Evolutionary conservation across 2,113 vertebrate species (phyloP), one percentile per base, ranked within the genome.

Genomic region (Scolopax mira): DNA sequence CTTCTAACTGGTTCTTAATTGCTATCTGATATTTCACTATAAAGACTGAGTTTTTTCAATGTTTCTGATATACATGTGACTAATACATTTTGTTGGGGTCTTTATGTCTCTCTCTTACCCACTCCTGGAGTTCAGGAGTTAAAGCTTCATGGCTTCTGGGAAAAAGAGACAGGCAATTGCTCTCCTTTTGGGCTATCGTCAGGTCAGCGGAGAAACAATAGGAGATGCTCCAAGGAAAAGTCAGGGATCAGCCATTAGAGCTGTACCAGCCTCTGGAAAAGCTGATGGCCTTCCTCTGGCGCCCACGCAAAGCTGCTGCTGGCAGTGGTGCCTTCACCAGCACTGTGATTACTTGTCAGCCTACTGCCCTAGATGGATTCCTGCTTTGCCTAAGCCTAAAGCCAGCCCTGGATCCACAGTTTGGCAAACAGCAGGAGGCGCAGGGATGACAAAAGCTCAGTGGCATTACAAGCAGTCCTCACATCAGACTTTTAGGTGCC

Each of bases 361-460:
- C 77, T 78, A 74, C 25, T 92, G 92, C 94, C 83, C 48, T 18
- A 89, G 84, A 64, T 1, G 0, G 80, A 60, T 93, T 95, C 86
- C 77, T 96, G 77, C 89, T 96, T 93, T 93, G 91, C 83, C 86
- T 81, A 48, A 89, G 89, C 90, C 83, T 95, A 75, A 81, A 95
- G 94, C 73, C 73, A 86, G 71, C 79, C 61, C 60, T 2, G 3
- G 51, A 87, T 93, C 69, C 73, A 89, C 86, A 57, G 65, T 52
- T 9, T 69, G 93, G 77, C 86, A 92, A 71, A 95, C 1, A 31
- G 31, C 15, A 31, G 8, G 86, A 95, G 80, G 73, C 39, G 81
- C 35, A 90, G 73, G 61, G 35, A 71, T 94, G 90, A 96, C 39
- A 84, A 81, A 86, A 80, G 51, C 80, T 67, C 9, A 8, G 35